Evolutionary conservation across 2,888 invertebrate genomes (phyloP).

Genomic region (Dicycla oo): DNA sequence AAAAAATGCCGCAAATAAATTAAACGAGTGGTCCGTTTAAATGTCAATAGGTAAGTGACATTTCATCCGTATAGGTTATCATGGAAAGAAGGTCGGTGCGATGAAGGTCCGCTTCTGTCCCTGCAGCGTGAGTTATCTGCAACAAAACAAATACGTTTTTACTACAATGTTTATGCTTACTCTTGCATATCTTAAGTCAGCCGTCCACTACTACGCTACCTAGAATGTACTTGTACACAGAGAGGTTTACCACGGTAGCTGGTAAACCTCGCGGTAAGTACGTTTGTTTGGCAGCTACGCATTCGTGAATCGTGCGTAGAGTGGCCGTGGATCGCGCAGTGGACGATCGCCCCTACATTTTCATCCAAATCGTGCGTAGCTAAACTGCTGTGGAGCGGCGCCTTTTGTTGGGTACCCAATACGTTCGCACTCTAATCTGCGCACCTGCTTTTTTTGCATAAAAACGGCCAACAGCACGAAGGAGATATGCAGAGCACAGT

Average conservation of each 20-base stretch:
- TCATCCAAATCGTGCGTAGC: neutral
- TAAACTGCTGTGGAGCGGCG: neutral
- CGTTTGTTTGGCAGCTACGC: neutral
- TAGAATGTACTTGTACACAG: neutral
- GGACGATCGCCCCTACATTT: neutral
- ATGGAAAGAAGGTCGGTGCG: conserved; percentile 59
- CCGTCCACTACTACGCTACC: neutral
- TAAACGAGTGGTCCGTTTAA: conserved; percentile 36
- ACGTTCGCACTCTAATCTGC: neutral
- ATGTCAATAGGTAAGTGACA: conserved; percentile 70
- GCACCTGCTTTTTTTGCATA: neutral
- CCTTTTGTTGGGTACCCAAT: neutral
- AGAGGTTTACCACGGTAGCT: no score
- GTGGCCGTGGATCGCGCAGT: neutral
- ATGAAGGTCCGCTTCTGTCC: conserved; percentile 64
- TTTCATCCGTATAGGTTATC: conserved; percentile 62
- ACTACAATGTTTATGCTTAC: conserved; percentile 27
- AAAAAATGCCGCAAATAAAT: conserved; percentile 39
- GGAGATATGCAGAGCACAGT: neutral
- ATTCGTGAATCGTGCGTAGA: neutral
- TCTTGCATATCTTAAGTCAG: conserved; percentile 7
- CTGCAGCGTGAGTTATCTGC: conserved; percentile 78
- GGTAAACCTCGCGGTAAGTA: neutral
- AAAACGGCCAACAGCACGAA: neutral
- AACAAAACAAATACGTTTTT: conserved; percentile 73